Base-by-base conservation (phyloP, 2,113 vertebrate species). In the Entelurus aequoreus region DNA sequence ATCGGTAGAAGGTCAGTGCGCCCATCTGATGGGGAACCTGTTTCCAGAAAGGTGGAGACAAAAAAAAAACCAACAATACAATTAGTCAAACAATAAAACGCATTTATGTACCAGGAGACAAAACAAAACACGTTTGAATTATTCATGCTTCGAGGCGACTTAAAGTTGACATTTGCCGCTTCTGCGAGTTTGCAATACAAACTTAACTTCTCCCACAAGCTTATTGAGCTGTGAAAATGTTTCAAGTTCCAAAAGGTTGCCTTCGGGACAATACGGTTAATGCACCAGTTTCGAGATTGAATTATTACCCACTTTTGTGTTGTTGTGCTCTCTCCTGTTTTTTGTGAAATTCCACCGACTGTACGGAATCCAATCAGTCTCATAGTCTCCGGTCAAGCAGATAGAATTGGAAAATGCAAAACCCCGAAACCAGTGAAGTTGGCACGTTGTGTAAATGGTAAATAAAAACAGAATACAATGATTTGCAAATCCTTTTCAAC, bases 11-110 rank as follows among this genome's bases (percentile, higher is more conserved):
- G 72, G 90, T 85, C 85, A 92, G 75, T 6, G 89, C 88, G n/a
- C 89, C 86, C 88, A 92, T 89, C 88, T 92, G 91, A 74, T 91
- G 91, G 48, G 91, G 89, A 62, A 92, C 88, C 91, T 92, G 87
- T 69, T 61, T 6, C 62, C 38, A 0, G 6, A 15, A 66, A 13
- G 67, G 52, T 52, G 48, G 77, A 58, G 13, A 59, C 5, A 38
- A 50, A 38, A 37, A 48, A 44, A 12, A 14, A 49, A 38, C 9
- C 3, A 6, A 12, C 36, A 46, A 47, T 55, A 54, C 10, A 3
- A 47, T 74, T 63, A 80, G 46, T 0, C 12, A 62, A 28, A 37
- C 11, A 49, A 53, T 5, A 2, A 36, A 14, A 54, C 19, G 12
- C 16, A 38, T 14, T 15, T 36, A 14, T 62, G 3, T 47, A 7